A percentile compares a stretch with the other conserved stretches of the same genome.
phyloP scores from a whole-genome alignment of 1,140 invertebrate genomes.

The Drosophila tsacasi region DNA sequence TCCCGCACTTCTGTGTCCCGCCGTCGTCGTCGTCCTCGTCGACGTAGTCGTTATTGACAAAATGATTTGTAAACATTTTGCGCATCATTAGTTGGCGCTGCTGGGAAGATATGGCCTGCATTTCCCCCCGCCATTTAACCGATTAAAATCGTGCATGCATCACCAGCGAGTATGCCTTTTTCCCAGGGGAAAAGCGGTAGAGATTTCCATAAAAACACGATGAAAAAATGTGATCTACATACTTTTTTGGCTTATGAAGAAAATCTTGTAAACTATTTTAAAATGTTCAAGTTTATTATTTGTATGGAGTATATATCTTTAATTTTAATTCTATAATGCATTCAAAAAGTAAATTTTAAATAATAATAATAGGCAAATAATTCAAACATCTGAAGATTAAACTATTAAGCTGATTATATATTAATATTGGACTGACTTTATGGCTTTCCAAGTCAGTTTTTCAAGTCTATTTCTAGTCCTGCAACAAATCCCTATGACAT shows the following conservation, averaged over 20 bases:
- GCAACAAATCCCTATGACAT: background rate
- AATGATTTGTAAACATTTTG: constrained; percentile 84
- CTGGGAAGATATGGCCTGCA: constrained; percentile 49
- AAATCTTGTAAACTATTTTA: background rate
- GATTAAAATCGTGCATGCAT: constrained; percentile 79
- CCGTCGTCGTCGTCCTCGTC: constrained; percentile 15
- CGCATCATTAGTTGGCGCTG: constrained; percentile 78
- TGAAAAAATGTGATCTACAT: background rate
- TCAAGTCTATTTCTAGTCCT: background rate
- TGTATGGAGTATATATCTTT: background rate
- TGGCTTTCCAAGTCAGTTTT: too few species aligned
- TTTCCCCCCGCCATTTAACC: constrained; percentile 69
- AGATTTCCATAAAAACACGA: background rate
- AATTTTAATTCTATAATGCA: background rate
- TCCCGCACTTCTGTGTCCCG: constrained; percentile 5
- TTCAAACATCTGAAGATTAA: background rate
- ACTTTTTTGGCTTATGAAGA: background rate
- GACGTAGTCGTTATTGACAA: constrained; percentile 69
- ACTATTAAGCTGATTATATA: background rate
- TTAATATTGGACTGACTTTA: too few species aligned
- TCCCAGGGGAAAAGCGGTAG: background rate
- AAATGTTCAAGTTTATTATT: background rate
- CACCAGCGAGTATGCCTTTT: constrained; percentile 8
- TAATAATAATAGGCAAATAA: too few species aligned
- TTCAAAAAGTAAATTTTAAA: background rate